Evolutionary conservation across 2,888 invertebrate genomes (phyloP).

Genomic region (Macroteleia sp.): DNA sequence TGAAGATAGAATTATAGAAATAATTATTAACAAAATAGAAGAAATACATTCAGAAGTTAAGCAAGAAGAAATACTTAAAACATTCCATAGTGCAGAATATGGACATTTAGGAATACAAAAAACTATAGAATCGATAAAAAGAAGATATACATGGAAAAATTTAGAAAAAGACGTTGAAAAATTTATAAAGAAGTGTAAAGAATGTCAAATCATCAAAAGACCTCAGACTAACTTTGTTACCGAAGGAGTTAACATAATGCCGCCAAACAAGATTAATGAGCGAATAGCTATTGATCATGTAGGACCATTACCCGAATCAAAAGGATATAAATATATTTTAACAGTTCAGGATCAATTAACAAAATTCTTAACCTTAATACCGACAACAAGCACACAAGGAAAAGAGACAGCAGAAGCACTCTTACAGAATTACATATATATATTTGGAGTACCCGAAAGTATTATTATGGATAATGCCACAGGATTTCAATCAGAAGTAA

Average conservation of each 20-base stretch:
- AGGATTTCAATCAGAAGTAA: too few relatives aligned
- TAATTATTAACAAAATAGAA: too few relatives aligned
- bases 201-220: not conserved
- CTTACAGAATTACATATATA: conserved; percentile 2
- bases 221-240: not conserved
- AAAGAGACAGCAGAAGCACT: not conserved
- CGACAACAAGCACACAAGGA: not conserved
- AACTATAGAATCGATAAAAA: not conserved
- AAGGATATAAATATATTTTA: not conserved
- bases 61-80: too few relatives aligned
- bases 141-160: not conserved
- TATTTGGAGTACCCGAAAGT: conserved; percentile 4
- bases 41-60: too few relatives aligned
- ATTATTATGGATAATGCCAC: too few relatives aligned
- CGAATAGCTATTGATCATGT: too few relatives aligned
- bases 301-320: not conserved
- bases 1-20: too few relatives aligned
- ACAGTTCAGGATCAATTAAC: conserved; percentile 2
- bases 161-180: not conserved
- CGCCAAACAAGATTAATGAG: not conserved
- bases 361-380: not conserved
- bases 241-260: not conserved
- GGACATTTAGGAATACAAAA: conserved; percentile 1
- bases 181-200: conserved; percentile 9
- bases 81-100: not conserved